Evolutionary conservation across 2,113 vertebrate genomes (phyloP).

Genomic region (Misgurnus anguillicaudatus): DNA sequence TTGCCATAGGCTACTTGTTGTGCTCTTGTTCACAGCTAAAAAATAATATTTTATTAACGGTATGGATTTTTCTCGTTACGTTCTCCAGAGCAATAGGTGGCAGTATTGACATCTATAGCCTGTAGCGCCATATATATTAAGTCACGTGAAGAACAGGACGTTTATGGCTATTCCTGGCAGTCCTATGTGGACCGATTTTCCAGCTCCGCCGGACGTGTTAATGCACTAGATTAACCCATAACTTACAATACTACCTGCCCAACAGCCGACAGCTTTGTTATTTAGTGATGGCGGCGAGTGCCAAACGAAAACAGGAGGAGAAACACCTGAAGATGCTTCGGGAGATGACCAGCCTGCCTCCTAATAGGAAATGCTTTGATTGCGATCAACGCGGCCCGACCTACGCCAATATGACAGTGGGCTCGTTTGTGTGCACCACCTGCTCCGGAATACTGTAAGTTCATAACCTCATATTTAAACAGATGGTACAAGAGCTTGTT

Average conservation of each 20-base stretch:
- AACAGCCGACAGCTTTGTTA: not conserved
- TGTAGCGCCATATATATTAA: not conserved
- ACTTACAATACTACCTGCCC: not conserved
- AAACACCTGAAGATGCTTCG: slow-evolving; percentile 97
- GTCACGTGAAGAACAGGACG: slow-evolving; percentile 11
- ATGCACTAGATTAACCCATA: slow-evolving; percentile 7
- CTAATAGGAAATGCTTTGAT: slow-evolving; percentile 97
- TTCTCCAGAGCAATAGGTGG: slow-evolving; percentile 40
- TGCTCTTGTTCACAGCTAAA: too few species aligned
- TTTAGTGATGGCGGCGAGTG: slow-evolving; percentile 89
- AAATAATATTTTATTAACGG: too few species aligned
- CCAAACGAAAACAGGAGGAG: slow-evolving; percentile 97
- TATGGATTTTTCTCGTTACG: too few species aligned
- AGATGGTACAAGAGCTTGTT: slow-evolving; percentile 18
- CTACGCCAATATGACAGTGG: slow-evolving; percentile 97
- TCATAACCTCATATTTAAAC: slow-evolving; percentile 26
- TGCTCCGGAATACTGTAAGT: slow-evolving; percentile 96
- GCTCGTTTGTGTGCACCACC: slow-evolving; percentile 96
- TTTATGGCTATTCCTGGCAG: slow-evolving; percentile 18
- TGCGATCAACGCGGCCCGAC: slow-evolving; percentile 98
- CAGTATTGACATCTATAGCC: not conserved
- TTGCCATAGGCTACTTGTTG: too few species aligned
- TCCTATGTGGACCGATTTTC: slow-evolving; percentile 26
- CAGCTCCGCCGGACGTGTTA: slow-evolving; percentile 35
- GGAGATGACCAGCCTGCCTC: slow-evolving; percentile 93